Evolutionary conservation across 1,140 invertebrate species (phyloP), one percentile per base, ranked within the genome.

Genomic region (Achatina immaculata): DNA sequence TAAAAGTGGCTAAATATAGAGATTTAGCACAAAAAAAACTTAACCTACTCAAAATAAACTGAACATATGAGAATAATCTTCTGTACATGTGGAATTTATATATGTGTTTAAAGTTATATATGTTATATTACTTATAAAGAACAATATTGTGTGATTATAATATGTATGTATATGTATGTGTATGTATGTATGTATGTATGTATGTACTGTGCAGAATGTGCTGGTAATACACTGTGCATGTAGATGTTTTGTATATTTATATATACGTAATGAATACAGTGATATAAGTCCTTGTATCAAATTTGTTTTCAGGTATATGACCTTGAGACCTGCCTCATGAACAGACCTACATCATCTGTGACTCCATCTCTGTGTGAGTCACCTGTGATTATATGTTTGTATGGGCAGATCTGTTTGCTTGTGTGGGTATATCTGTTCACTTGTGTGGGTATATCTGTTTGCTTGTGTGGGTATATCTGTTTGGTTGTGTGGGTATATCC

Each of bases 231-330:
- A n/a, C n/a, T n/a, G n/a, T n/a, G n/a, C n/a, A n/a, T n/a, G n/a
- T n/a, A n/a, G n/a, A n/a, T n/a, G n/a, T n/a, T n/a, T n/a, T n/a
- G n/a, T n/a, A n/a, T n/a, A n/a, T n/a, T n/a, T n/a, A n/a, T n/a
- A n/a, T n/a, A n/a, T n/a, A n/a, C n/a, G n/a, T n/a, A n/a, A n/a
- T n/a, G n/a, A n/a, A n/a, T n/a, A n/a, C n/a, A n/a, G n/a, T n/a
- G n/a, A n/a, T n/a, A n/a, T n/a, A n/a, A n/a, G n/a, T n/a, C n/a
- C n/a, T n/a, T n/a, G n/a, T n/a, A n/a, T n/a, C n/a, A n/a, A n/a
- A n/a, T n/a, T n/a, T n/a, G n/a, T 38, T 42, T 62, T 1, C 75
- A 88, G 87, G 82, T 88, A 19, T 88, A 88, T 84, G 87, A 88
- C 74, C 80, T 83, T 45, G 87, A 88, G 66, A 82, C 81, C 58